These are phyloP conservation scores for Scophthalmus maximus DNA, from an alignment of 2,113 vertebrate species.

Conservation along the genomic window DNA sequence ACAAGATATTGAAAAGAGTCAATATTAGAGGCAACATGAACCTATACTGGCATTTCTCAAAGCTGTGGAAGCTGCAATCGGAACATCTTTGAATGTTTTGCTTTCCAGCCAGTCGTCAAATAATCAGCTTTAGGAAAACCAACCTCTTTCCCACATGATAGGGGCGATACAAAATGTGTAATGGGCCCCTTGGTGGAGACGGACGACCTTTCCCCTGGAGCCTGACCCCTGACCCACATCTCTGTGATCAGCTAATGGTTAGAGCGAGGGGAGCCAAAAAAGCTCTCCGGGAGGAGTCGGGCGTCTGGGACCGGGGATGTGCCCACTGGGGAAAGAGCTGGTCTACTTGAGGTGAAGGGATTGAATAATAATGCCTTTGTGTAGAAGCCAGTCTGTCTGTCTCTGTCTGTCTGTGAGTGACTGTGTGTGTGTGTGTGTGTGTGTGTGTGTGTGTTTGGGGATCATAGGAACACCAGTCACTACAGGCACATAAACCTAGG, in stretches of 20 bases:
- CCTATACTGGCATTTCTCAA: too few species aligned
- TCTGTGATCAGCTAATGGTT: constrained; percentile 74
- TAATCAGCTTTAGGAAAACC: constrained; percentile 39
- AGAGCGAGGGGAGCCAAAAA: constrained; percentile 39
- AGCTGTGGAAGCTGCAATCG: not conserved
- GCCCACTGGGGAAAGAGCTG: constrained; percentile 19
- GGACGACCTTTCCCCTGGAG: constrained; percentile 59
- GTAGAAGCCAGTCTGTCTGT: constrained; percentile 27
- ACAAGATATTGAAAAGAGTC: not conserved
- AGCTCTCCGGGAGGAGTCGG: constrained; percentile 37
- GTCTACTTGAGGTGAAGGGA: constrained; percentile 22
- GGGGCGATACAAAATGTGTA: constrained; percentile 44
- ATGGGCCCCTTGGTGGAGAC: constrained; percentile 41
- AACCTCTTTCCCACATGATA: constrained; percentile 17
- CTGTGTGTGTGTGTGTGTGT: not conserved
- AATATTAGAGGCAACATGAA: not conserved
- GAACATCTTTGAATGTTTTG: not conserved
- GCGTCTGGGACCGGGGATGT: constrained; percentile 24
- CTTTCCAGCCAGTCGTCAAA: constrained; percentile 29
- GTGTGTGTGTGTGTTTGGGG: not conserved
- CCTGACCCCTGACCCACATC: constrained; percentile 69
- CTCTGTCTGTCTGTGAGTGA: constrained; percentile 1
- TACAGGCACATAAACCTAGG: constrained; percentile 37
- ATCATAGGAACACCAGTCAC: constrained; percentile 8
- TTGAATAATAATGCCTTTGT: constrained; percentile 71